phyloP scores from a whole-genome alignment of 37 sponge, comb jelly and placozoan species.

The Hormiphora californensis region DNA sequence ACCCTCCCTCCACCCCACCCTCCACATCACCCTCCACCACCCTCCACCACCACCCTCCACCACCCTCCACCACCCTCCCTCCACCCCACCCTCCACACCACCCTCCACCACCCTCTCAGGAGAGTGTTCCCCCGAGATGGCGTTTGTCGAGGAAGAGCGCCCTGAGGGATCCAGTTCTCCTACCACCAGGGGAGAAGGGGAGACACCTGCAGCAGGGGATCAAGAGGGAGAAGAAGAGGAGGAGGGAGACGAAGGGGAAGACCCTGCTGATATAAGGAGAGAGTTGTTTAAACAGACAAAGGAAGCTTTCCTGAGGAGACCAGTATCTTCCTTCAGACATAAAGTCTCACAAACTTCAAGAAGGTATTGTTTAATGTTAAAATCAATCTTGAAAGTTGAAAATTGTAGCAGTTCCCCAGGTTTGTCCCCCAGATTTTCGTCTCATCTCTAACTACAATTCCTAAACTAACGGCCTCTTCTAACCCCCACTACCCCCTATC shows the following conservation, averaged over 20 bases:
- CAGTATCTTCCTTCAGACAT: slow-evolving; percentile 21
- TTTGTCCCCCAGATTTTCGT: neutral
- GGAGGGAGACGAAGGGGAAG: neutral
- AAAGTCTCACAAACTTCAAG: slow-evolving; percentile 18
- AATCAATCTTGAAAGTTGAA: too few species aligned
- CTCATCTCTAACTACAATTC: neutral
- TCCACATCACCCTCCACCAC: too few species aligned
- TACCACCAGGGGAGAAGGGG: neutral
- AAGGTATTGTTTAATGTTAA: too few species aligned
- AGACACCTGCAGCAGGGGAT: neutral
- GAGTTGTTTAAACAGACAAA: slow-evolving; percentile 28
- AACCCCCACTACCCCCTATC: neutral
- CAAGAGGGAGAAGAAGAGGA: neutral
- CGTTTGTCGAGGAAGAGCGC: neutral
- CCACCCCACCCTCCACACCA: too few species aligned
- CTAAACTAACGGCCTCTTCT: neutral
- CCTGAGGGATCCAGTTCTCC: neutral
- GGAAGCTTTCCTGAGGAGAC: slow-evolving; percentile 37
- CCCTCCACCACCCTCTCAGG: too few species aligned
- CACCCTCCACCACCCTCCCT: too few species aligned
- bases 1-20: too few species aligned
- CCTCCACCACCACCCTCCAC: too few species aligned
- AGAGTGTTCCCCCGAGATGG: too few species aligned
- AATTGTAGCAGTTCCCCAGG: neutral
- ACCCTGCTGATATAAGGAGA: neutral